A percentile compares a stretch with the other conserved stretches of the same genome.
Evolutionary conservation across 2,797 vertebrate species (phyloP).

Genomic region (Centroberyx gerrardi): DNA sequence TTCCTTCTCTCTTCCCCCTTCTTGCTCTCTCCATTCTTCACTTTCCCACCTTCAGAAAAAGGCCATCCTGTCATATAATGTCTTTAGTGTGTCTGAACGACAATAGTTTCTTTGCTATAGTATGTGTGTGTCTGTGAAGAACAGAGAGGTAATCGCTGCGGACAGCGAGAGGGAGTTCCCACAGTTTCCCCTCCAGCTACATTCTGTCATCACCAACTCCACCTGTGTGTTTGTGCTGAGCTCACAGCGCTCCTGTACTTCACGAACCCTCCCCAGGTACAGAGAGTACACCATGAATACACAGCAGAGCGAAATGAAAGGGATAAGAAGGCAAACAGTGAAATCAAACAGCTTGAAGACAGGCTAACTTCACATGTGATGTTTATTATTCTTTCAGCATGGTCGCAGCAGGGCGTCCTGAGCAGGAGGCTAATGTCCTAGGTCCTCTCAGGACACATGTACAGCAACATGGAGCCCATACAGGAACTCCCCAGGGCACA

Average conservation of each 20-base stretch:
- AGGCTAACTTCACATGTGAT: slow-evolving; percentile 57
- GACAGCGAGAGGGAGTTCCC: slow-evolving; percentile 70
- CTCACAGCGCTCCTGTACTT: slow-evolving; percentile 12
- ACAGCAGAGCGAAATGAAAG: slow-evolving; percentile 10
- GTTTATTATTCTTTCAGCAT: slow-evolving; percentile 69
- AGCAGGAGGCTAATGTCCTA: slow-evolving; percentile 38
- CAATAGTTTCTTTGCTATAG: slow-evolving; percentile 60
- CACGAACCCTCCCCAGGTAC: slow-evolving; percentile 32
- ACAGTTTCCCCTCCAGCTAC: slow-evolving; percentile 61
- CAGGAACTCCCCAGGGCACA: slow-evolving; percentile 30
- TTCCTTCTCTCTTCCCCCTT: slow-evolving; percentile 61
- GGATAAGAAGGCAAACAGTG: slow-evolving; percentile 6
- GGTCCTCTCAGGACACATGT: neutral
- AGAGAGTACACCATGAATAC: slow-evolving; percentile 12
- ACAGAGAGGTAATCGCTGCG: slow-evolving; percentile 53
- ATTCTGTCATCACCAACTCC: slow-evolving; percentile 62
- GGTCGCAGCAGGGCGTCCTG: slow-evolving; percentile 49
- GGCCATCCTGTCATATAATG: slow-evolving; percentile 62
- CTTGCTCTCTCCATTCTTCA: slow-evolving; percentile 59
- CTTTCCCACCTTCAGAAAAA: slow-evolving; percentile 51
- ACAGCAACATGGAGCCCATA: slow-evolving; percentile 46
- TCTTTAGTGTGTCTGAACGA: slow-evolving; percentile 68
- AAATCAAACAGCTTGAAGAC: slow-evolving; percentile 55
- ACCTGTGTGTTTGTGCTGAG: slow-evolving; percentile 53
- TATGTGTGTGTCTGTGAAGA: slow-evolving; percentile 45